Evolutionary conservation across 2,888 invertebrate species (phyloP).

Genomic region (Drosophila multiciliata): DNA sequence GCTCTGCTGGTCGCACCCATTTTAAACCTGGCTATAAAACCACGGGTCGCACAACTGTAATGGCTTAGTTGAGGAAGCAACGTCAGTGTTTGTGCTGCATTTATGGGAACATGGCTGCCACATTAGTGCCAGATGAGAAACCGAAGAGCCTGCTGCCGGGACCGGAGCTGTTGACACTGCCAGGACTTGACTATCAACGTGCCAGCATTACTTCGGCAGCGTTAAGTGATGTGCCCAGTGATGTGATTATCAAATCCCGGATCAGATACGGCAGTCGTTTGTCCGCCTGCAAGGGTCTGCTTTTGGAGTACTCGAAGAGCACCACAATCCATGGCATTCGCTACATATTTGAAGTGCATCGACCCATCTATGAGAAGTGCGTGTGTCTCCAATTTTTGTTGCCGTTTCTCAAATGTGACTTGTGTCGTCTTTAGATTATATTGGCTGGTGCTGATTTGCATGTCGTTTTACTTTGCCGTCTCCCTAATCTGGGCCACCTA

Average conservation of each 20-base stretch:
- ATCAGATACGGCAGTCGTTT: conserved; percentile 81
- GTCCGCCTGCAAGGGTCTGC: conserved; percentile 80
- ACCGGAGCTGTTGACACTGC: conserved; percentile 64
- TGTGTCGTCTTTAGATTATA: conserved; percentile 66
- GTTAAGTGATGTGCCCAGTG: conserved; percentile 83
- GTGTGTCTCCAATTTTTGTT: conserved; percentile 1
- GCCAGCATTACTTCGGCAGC: conserved; percentile 79
- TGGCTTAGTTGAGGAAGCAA: conserved; percentile 48
- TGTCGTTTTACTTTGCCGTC: conserved; percentile 81
- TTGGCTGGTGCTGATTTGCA: conserved; percentile 78
- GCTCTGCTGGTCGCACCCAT: conserved; percentile 46
- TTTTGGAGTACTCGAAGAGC: conserved; percentile 82
- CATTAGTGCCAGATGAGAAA: conserved; percentile 45
- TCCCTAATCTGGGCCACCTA: conserved; percentile 82
- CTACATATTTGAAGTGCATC: conserved; percentile 82
- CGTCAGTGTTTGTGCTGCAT: conserved; percentile 19
- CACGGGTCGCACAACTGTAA: conserved; percentile 20
- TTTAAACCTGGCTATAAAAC: conserved; percentile 59
- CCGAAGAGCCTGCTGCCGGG: conserved; percentile 55
- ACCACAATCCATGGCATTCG: conserved; percentile 84
- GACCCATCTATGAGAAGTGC: conserved; percentile 83
- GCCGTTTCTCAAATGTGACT: not conserved
- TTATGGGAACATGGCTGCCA: conserved; percentile 33
- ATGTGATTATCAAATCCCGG: conserved; percentile 82
- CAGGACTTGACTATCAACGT: conserved; percentile 56